Conservation (phyloP, 2,888 invertebrate genomes). For the Tetragonula carbonaria region DNA sequence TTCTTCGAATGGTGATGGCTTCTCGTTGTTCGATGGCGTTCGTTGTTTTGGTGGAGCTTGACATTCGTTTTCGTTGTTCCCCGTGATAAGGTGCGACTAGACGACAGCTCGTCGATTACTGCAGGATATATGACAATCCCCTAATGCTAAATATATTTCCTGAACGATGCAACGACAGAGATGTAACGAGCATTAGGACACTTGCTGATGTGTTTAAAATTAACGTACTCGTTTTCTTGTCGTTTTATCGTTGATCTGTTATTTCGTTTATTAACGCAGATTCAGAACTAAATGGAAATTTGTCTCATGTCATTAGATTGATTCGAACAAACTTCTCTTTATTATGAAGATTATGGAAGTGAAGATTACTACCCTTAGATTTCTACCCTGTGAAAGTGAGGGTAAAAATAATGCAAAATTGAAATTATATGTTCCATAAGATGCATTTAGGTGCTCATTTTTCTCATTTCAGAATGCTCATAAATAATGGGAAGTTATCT, state of each 20-base stretch:
- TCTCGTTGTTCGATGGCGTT: conserved; percentile 27
- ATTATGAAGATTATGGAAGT: no score
- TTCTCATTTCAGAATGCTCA: not conserved
- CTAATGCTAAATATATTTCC: not conserved
- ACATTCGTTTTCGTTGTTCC: conserved; percentile 13
- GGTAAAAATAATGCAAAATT: not conserved
- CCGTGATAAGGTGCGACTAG: conserved; percentile 15
- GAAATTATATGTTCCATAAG: not conserved
- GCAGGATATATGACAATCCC: not conserved
- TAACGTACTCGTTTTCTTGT: not conserved
- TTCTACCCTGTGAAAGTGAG: no score
- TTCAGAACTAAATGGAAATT: no score
- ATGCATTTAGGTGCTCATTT: not conserved
- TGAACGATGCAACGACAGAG: not conserved
- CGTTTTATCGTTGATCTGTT: not conserved
- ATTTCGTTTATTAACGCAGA: not conserved
- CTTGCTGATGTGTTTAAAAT: not conserved
- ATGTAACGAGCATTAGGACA: not conserved
- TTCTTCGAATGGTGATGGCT: conserved; percentile 24
- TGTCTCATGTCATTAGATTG: no score
- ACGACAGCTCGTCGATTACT: conserved; percentile 21
- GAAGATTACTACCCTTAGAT: no score
- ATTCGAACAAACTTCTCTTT: no score
- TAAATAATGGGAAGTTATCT: not conserved
- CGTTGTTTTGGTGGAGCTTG: conserved; percentile 25